Conservation (phyloP, 2,113 vertebrate species). For the Pseudorasbora parva region DNA sequence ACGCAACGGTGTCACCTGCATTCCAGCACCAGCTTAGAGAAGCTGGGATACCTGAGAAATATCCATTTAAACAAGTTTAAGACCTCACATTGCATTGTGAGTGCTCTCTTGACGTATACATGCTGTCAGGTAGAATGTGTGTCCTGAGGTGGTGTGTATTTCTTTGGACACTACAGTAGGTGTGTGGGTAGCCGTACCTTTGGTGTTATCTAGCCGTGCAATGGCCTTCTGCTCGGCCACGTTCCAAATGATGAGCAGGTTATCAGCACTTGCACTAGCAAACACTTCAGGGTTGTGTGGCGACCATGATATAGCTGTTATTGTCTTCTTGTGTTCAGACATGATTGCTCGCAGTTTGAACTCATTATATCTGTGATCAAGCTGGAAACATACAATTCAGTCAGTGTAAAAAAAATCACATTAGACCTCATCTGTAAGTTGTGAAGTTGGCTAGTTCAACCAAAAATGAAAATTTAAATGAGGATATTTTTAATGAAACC, state of each 20-base stretch:
- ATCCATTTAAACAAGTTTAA: background rate
- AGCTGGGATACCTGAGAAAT: slow-evolving; percentile 81
- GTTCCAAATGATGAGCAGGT: slow-evolving; percentile 94
- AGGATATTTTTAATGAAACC: background rate
- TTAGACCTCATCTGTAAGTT: background rate
- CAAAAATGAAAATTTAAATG: background rate
- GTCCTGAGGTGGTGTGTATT: background rate
- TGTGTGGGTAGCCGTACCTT: slow-evolving; percentile 78
- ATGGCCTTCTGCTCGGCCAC: slow-evolving; percentile 90
- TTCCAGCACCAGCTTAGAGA: slow-evolving; percentile 96
- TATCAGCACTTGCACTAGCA: slow-evolving; percentile 90
- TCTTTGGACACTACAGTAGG: background rate
- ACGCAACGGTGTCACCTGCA: slow-evolving; percentile 82
- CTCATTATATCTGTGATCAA: slow-evolving; percentile 94
- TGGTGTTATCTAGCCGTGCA: slow-evolving; percentile 88
- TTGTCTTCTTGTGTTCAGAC: slow-evolving; percentile 99
- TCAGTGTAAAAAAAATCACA: background rate
- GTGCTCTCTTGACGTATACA: background rate
- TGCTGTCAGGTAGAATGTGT: background rate
- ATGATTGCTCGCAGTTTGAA: slow-evolving; percentile 94
- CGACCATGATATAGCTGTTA: slow-evolving; percentile 97
- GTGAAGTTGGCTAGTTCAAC: background rate
- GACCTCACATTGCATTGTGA: background rate
- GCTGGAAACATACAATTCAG: background rate
- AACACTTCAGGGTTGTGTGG: slow-evolving; percentile 92